Base-by-base conservation (phyloP, 2,113 vertebrate species). In the Nansenia antarctica region DNA sequence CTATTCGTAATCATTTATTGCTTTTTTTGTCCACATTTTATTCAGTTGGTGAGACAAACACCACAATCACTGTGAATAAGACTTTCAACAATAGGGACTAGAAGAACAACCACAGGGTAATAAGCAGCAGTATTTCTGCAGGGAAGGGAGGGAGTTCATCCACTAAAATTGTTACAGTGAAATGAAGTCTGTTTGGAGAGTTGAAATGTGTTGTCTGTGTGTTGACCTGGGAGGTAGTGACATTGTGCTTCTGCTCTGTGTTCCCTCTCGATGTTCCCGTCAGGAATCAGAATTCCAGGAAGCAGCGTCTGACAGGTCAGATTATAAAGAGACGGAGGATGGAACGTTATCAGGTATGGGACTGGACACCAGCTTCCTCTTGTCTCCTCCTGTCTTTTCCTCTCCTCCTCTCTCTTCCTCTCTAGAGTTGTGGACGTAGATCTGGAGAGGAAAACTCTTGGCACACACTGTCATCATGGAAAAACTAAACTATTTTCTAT, bases 281-380 rank as follows among this genome's bases (percentile, higher is more conserved):
- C 74, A 90, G 86, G 83, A 86, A 53, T 71, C 81, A 74, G 78
- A 80, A 76, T 71, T 87, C 77, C 90, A 90, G 91, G 91, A 92
- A 89, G 83, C 78, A 2, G 69, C 31, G 39, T 77, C 82, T 58
- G 85, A 87, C 85, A 85, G 82, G 79, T 85, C 68, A 30, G 84
- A 88, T 79, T 66, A 80, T 59, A 77, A 70, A 64, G 88, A 80
- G 69, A 65, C 83, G 61, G 88, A 88, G 74, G 83, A 91, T 84
- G 89, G 84, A 83, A 74, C 80, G 45, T 90, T 92, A 92, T 93
- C 92, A 92, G 91, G 91, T 93, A 92, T 3, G 70, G 77, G 85
- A 84, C 78, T 81, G 63, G 78, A 80, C 76, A 79, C 67, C 3
- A 70, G 63, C 76, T 90, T 90, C 86, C 84, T 87, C 77, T 67